Percentiles rank a stretch among this genome's conserved stretches.
Conservation (phyloP, 1,140 invertebrate genomes). For the Galleria mellonella region DNA sequence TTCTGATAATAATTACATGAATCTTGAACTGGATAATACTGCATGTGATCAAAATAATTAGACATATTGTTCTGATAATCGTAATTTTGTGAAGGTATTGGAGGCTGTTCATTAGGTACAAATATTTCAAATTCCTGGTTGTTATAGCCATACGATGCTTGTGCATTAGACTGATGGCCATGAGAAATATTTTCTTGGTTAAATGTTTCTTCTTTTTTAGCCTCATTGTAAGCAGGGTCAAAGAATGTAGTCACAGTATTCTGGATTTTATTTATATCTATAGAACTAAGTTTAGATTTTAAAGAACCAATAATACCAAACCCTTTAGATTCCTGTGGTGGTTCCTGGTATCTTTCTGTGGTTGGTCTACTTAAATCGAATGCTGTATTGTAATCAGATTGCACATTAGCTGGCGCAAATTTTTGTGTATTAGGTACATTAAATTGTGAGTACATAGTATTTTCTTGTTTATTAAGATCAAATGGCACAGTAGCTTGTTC, state of each 20-base stretch:
- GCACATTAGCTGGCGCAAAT: background rate
- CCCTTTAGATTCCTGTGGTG: constrained; percentile 34
- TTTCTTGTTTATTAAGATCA: constrained; percentile 16
- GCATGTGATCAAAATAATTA: constrained; percentile 2
- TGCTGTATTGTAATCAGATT: constrained; percentile 32
- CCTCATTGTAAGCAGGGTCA: constrained; percentile 53
- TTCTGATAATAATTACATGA: constrained; percentile 6
- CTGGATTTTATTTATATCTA: constrained; percentile 67
- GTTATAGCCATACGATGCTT: background rate
- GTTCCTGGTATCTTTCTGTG: constrained; percentile 33
- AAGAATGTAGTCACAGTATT: constrained; percentile 67
- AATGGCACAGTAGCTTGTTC: constrained; percentile 15
- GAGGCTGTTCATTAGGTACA: constrained; percentile 13
- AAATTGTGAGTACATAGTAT: constrained; percentile 12
- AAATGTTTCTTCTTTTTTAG: constrained; percentile 18
- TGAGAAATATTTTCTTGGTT: constrained; percentile 18
- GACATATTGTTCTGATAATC: background rate
- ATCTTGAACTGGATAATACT: constrained; percentile 1
- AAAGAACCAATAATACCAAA: constrained; percentile 63
- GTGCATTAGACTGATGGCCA: constrained; percentile 2
- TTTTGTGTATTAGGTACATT: constrained; percentile 13
- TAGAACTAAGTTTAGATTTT: constrained; percentile 58
- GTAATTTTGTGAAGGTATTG: constrained; percentile 4
- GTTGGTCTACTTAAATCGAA: constrained; percentile 55
- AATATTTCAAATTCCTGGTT: constrained; percentile 26